These are phyloP conservation scores for Drosophila buzzatii DNA, from an alignment of 2,888 invertebrate species.

Conservation along the genomic window DNA sequence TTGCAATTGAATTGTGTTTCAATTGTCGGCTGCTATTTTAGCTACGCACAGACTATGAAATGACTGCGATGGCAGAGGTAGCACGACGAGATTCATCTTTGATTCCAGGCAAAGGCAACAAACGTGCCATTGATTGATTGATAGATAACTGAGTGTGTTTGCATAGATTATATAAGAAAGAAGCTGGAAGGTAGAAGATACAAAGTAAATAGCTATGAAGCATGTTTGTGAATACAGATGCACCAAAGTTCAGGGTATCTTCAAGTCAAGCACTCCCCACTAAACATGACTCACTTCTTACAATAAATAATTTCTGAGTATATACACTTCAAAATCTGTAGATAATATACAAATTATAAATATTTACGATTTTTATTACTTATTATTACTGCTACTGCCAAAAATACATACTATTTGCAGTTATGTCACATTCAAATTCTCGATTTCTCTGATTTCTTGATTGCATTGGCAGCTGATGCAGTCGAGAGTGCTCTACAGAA, in stretches of 20 bases:
- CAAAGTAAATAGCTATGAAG: background rate
- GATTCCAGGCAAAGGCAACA: background rate
- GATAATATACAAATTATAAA: too few species aligned
- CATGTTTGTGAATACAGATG: background rate
- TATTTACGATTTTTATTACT: too few species aligned
- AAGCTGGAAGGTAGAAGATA: too few species aligned
- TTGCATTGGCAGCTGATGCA: slow-evolving; percentile 20
- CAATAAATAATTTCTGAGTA: background rate
- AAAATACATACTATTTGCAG: background rate
- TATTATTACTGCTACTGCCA: background rate
- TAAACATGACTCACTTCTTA: too few species aligned
- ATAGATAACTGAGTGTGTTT: background rate
- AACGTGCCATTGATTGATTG: background rate
- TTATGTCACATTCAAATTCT: background rate
- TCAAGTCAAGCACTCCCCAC: too few species aligned
- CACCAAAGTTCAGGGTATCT: background rate
- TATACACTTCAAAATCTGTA: too few species aligned
- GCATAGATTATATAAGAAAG: background rate
- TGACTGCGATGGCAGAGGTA: background rate
- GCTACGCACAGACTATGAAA: background rate
- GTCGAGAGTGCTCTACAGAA: slow-evolving; percentile 19
- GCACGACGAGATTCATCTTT: background rate
- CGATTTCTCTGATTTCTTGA: slow-evolving; percentile 11
- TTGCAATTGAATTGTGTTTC: background rate
- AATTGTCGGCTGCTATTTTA: background rate